These are phyloP conservation scores for Drosophila insularis DNA, from an alignment of 1,140 invertebrate genomes.

Conservation along the genomic window DNA sequence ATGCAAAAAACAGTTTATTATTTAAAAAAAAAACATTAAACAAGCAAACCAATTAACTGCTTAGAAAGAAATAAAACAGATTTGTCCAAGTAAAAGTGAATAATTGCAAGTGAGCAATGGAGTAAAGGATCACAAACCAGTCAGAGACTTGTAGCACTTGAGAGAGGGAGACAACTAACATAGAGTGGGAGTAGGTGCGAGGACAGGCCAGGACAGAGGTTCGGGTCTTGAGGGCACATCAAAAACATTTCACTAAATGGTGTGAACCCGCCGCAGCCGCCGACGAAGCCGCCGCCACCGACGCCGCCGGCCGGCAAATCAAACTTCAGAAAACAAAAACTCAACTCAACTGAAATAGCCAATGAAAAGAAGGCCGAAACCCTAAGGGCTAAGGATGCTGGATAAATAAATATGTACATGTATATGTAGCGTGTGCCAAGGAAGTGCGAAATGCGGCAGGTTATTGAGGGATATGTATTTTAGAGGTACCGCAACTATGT, in stretches of 20 bases:
- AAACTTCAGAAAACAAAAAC: background rate
- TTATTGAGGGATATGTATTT: slow-evolving; percentile 28
- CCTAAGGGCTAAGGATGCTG: slow-evolving; percentile 23
- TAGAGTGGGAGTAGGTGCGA: slow-evolving; percentile 27
- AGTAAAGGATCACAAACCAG: slow-evolving; percentile 27
- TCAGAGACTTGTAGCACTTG: background rate
- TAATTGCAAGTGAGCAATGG: slow-evolving; percentile 23
- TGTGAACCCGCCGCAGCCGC: slow-evolving; percentile 42
- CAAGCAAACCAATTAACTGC: slow-evolving; percentile 44
- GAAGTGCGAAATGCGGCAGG: slow-evolving; percentile 68
- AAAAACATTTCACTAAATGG: slow-evolving; percentile 51
- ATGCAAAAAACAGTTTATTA: background rate
- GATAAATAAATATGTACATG: slow-evolving; percentile 28
- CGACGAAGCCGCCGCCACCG: too few species aligned
- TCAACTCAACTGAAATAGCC: background rate
- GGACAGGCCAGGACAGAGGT: slow-evolving; percentile 25
- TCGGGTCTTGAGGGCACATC: slow-evolving; percentile 49
- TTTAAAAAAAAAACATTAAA: slow-evolving; percentile 8
- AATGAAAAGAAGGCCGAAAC: slow-evolving; percentile 4
- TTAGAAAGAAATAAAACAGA: slow-evolving; percentile 33
- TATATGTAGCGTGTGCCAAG: slow-evolving; percentile 54
- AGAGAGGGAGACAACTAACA: background rate
- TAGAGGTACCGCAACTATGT: background rate
- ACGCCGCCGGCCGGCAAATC: slow-evolving; percentile 28
- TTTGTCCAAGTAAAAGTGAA: slow-evolving; percentile 47